These are phyloP conservation scores for Brachypalpus laphriformis DNA, from an alignment of 2,888 invertebrate species.

Conservation along the genomic window DNA sequence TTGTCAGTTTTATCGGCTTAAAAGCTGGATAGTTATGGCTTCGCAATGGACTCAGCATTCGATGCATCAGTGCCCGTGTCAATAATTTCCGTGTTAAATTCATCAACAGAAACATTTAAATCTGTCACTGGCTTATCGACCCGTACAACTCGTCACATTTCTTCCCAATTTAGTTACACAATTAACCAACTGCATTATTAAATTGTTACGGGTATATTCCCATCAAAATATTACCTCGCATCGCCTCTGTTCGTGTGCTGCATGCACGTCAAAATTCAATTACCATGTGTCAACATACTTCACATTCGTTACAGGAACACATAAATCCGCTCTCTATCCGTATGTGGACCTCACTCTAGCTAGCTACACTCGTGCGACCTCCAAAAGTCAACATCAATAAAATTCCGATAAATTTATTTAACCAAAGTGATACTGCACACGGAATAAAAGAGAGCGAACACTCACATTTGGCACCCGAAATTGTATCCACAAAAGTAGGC, in stretches of 20 bases:
- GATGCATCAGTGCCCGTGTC: too few relatives aligned
- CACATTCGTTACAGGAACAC: slow-evolving; percentile 52
- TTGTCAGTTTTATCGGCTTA: too few relatives aligned
- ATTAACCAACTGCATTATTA: neutral
- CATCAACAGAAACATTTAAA: neutral
- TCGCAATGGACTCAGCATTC: too few relatives aligned
- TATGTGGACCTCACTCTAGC: neutral
- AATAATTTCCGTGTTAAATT: neutral
- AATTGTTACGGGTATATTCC: slow-evolving; percentile 13
- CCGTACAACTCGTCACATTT: neutral
- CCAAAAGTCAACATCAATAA: slow-evolving; percentile 69
- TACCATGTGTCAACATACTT: slow-evolving; percentile 66
- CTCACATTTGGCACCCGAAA: slow-evolving; percentile 35
- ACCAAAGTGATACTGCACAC: slow-evolving; percentile 70
- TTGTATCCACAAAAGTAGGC: slow-evolving; percentile 19
- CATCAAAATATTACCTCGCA: neutral
- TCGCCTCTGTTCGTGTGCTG: neutral
- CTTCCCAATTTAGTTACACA: neutral
- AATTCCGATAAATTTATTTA: slow-evolving; percentile 72
- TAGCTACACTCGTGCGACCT: slow-evolving; percentile 33
- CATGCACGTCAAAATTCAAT: slow-evolving; percentile 64
- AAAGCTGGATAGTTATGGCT: too few relatives aligned
- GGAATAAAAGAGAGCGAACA: slow-evolving; percentile 33
- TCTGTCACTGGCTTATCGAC: neutral
- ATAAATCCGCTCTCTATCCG: slow-evolving; percentile 53